Conservation (phyloP, 2,797 vertebrate species). For the Borostomias antarcticus region DNA sequence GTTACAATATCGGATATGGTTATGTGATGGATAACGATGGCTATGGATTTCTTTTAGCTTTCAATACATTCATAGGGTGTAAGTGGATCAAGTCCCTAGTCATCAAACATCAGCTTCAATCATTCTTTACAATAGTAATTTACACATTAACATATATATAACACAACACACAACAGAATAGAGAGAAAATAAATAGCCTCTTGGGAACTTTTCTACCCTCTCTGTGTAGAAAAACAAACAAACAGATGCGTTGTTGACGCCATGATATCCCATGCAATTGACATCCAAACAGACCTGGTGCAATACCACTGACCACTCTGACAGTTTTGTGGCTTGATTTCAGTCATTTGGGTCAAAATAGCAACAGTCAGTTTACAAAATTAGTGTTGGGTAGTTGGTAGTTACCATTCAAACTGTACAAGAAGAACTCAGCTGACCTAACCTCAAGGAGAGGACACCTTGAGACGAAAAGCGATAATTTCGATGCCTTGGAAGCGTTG, state of each 20-base stretch:
- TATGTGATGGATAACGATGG: slow-evolving; percentile 31
- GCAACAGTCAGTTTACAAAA: slow-evolving; percentile 23
- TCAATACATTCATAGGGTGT: slow-evolving; percentile 63
- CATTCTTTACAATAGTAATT: slow-evolving; percentile 70
- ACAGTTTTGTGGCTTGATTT: slow-evolving; percentile 51
- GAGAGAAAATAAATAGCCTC: slow-evolving; percentile 45
- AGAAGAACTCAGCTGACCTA: slow-evolving; percentile 41
- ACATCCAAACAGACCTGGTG: slow-evolving; percentile 51
- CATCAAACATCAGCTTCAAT: slow-evolving; percentile 62
- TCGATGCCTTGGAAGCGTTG: slow-evolving; percentile 34
- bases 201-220: slow-evolving; percentile 14
- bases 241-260: slow-evolving; percentile 44
- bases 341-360: slow-evolving; percentile 55
- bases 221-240: slow-evolving; percentile 28
- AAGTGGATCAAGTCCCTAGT: slow-evolving; percentile 34
- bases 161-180: slow-evolving; percentile 51
- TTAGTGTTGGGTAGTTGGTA: slow-evolving; percentile 12
- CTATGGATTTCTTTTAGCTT: slow-evolving; percentile 39
- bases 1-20: slow-evolving; percentile 12
- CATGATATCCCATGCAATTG: slow-evolving; percentile 68
- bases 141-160: slow-evolving; percentile 63
- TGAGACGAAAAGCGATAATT: slow-evolving; percentile 7
- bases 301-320: slow-evolving; percentile 50
- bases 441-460: slow-evolving; percentile 27
- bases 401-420: slow-evolving; percentile 26